phyloP scores from a whole-genome alignment of 2,113 vertebrate species.

The Choloepus hoffmanni region DNA sequence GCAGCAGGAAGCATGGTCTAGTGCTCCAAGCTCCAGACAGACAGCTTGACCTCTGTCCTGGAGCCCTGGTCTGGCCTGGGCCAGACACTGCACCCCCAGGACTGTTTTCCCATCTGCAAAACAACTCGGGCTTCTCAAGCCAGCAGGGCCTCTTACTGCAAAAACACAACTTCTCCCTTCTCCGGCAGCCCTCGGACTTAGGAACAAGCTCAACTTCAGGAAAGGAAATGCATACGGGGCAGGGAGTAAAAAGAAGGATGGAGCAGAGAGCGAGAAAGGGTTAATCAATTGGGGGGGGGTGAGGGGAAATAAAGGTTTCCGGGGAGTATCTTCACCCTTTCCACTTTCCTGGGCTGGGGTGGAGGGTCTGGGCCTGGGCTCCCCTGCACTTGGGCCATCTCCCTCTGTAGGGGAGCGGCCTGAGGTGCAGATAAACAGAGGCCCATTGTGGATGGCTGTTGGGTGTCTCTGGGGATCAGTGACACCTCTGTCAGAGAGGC shows the following conservation, averaged over 20 bases:
- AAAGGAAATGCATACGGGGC: not conserved
- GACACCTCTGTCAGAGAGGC: conserved; percentile 1
- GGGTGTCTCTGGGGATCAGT: not conserved
- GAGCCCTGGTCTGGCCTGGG: not conserved
- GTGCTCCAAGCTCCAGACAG: conserved; percentile 54
- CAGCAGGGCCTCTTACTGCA: not conserved
- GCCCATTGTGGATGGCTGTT: not conserved
- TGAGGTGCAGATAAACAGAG: not conserved
- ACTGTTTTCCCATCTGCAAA: conserved; percentile 26
- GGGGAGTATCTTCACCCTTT: not conserved
- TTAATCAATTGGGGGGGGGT: rapidly evolving
- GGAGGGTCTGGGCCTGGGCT: not conserved
- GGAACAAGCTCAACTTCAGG: not conserved
- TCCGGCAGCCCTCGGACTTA: not conserved
- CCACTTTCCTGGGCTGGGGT: not conserved
- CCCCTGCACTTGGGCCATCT: not conserved
- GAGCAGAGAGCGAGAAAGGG: not conserved
- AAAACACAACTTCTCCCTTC: not conserved
- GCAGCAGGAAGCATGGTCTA: conserved; percentile 62
- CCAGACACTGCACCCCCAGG: conserved; percentile 11
- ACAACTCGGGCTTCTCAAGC: not conserved
- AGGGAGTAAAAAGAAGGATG: not conserved
- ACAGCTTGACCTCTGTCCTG: conserved; percentile 63
- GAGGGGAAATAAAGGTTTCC: not conserved
- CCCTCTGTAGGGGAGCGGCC: not conserved